Conservation (phyloP, 2,113 vertebrate genomes). For the Ceratotherium simum region DNA sequence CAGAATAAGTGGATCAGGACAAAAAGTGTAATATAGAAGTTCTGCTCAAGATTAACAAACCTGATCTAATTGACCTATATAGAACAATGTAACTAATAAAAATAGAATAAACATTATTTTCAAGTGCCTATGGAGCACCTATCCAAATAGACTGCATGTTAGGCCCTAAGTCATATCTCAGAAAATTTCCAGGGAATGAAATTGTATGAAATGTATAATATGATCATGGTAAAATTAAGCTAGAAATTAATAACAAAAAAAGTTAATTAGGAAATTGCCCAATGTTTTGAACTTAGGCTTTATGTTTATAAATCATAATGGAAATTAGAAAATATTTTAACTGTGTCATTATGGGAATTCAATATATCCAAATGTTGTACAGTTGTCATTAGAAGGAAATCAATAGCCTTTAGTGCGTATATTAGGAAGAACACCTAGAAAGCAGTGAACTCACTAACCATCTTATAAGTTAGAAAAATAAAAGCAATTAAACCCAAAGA, state of each 20-base stretch:
- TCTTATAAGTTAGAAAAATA: background rate
- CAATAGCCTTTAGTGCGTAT: background rate
- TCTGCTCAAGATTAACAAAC: background rate
- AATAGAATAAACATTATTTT: background rate
- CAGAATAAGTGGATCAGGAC: background rate
- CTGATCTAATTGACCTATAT: background rate
- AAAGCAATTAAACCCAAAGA: background rate
- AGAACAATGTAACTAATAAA: background rate
- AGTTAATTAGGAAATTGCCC: background rate
- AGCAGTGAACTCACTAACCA: background rate
- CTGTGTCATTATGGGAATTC: background rate
- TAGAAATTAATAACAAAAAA: background rate
- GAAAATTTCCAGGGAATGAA: background rate
- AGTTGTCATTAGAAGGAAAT: background rate
- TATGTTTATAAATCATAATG: background rate
- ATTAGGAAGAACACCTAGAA: background rate
- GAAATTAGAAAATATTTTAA: constrained; percentile 33
- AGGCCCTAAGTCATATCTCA: background rate
- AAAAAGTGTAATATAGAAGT: background rate
- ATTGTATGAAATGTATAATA: background rate
- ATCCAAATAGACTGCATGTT: background rate
- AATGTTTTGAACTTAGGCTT: background rate
- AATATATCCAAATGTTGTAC: background rate
- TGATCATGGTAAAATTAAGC: background rate
- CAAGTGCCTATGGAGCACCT: background rate